These are phyloP conservation scores for Diplogasteroides magnus DNA, from an alignment of 1,140 invertebrate genomes.

Conservation along the genomic window DNA sequence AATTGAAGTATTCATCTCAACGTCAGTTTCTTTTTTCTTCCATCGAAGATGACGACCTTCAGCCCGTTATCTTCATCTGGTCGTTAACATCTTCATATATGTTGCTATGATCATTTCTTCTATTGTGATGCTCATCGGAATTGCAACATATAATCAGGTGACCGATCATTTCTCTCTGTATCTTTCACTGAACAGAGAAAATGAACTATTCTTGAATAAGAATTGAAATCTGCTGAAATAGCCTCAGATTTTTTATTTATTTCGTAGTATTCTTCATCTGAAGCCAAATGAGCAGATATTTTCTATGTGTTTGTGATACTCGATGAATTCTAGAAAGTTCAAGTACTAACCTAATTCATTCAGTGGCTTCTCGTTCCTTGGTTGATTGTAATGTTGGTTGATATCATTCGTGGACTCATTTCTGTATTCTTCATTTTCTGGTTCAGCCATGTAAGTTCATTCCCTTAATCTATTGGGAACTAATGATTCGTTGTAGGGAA, in stretches of 20 bases:
- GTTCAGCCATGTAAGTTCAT: constrained; percentile 41
- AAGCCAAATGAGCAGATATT: too few species aligned
- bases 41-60: background rate
- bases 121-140: constrained; percentile 41
- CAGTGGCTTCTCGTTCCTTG: constrained; percentile 53
- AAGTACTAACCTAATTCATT: constrained; percentile 27
- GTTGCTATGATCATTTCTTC: constrained; percentile 44
- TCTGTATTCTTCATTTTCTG: constrained; percentile 50
- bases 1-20: constrained; percentile 42
- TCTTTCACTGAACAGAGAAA: too few species aligned
- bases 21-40: constrained; percentile 29
- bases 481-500: constrained; percentile 31
- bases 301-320: too few species aligned
- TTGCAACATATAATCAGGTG: background rate
- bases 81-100: constrained; percentile 45
- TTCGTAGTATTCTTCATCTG: too few species aligned
- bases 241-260: too few species aligned
- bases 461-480: constrained; percentile 3
- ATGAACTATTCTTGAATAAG: too few species aligned
- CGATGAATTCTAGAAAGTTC: background rate
- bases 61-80: constrained; percentile 37
- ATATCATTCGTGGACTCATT: constrained; percentile 50
- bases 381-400: constrained; percentile 46
- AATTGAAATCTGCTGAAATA: too few species aligned
- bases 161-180: too few species aligned